Base-by-base conservation (phyloP, 2,797 vertebrate genomes). In the Rhinogobio ventralis region DNA sequence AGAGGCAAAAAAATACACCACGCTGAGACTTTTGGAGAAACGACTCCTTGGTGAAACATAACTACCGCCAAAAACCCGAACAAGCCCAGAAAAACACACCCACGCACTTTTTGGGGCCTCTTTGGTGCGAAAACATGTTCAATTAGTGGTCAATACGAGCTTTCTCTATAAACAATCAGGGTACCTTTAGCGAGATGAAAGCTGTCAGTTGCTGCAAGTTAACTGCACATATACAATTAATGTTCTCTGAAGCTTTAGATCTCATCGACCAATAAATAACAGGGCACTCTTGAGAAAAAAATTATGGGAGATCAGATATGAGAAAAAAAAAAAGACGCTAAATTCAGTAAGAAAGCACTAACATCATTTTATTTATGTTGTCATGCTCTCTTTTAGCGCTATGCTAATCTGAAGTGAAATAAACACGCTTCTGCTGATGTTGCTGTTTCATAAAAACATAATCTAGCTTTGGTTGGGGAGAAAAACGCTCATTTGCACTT, bases 401-500 rank as follows among this genome's bases (percentile, higher is more conserved):
- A 88, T 89, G 83, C 86, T 89, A 92, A 92, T 92, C 86, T 89
- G 72, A 89, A 87, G 86, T 85, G 84, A 91, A 94, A 93, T 92
- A 94, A 94, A 93, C 90, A 91, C 15, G 67, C 25, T 36, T 25
- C 51, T n/a, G 79, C 68, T 87, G 87, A 78, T 86, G 77, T 92
- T 92, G 45, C 36, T 7, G 5, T 87, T 86, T 81, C 69, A 87
- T 87, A 88, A 93, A 92, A 83, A 91, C 85, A 91, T 86, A 79
- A 90, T 90, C 83, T 82, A 82, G 51, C 53, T 88, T 87, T 86
- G 66, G 76, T 79, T 73, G 83, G 51, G 46, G 28, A 67, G 60
- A 76, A 87, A 84, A 89, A 79, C 60, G 28, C 94, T 95, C 92
- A 95, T 96, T 95, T 95, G 91, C 95, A 96, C 94, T 94, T 95